Evolutionary conservation across 2,888 invertebrate species (phyloP), one percentile per base, ranked within the genome.

Genomic region (Alitta virens): DNA sequence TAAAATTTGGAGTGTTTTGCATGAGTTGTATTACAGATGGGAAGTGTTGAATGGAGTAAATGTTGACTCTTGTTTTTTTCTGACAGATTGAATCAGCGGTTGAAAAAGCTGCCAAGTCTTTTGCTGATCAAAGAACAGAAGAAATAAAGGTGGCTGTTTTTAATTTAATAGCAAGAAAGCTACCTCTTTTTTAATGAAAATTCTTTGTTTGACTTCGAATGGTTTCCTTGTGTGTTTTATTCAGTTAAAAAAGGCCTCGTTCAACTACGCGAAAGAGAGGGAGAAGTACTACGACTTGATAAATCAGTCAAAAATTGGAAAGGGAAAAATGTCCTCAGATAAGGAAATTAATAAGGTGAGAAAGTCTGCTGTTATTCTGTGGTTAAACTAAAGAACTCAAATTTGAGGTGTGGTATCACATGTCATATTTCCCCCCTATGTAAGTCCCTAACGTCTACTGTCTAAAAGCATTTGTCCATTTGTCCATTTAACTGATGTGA

Each of bases 241-340:
- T 27, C 65, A 81, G 80, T 89, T 90, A 57, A 95, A 95, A 83
- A 93, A 94, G 78, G 88, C 90, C 65, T 92, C 93, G 65, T 94
- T 93, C 79, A 83, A 89, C 0, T 90, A 90, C 67, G 91, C 94
- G 0, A 86, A 94, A 62, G 94, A 95, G 74, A 92, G 94, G 78
- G 95, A 96, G 82, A 91, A 94, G 78, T 84, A 93, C 46, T 93
- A 94, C 80, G 94, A 94, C 59, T 68, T 73, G 51, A 56, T 75
- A 49, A 68, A 71, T 18, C 77, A 77, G 76, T 88, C 88, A 79
- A 55, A 59, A 23, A 80, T 73, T n/a, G 78, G 79, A 14, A 76
- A 79, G 65, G 75, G 76, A n/a, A 81, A 78, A 69, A 71, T 71
- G 26, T 21, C 62, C 27, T 81, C 85, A 23, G 87, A 87, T 68